Evolutionary conservation across 2,113 vertebrate genomes (phyloP), one percentile per base, ranked within the genome.

Genomic region (Dicaeum eximium): DNA sequence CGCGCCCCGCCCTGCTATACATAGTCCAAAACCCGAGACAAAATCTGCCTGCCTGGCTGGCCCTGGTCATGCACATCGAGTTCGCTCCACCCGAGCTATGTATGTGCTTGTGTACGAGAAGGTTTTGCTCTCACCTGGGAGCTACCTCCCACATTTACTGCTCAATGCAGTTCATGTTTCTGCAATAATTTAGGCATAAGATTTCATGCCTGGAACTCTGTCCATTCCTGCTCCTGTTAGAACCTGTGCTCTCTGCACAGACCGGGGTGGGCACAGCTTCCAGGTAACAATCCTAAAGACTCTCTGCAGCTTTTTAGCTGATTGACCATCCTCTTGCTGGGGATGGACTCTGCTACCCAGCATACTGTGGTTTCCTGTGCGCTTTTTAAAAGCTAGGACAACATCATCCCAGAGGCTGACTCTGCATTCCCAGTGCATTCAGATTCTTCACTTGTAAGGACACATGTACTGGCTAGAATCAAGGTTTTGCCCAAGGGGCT

Each of bases 371-470:
- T 21, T 53, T 45, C 24, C n/a, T 25, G 33, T 1, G 7, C 45
- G 44, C 45, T 7, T 31, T n/a, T 11, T 22, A 28, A 61, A 12
- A 77, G 28, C 24, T 33, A 44, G 60, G 75, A 45, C 18, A 11
- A 2, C 33, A 10, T 4, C 1, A 0, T 50, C 47, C 28, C 50
- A 15, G 79, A 33, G 27, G 22, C 53, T 74, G 79, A 44, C 56
- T 77, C 15, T 85, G 60, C 71, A 45, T 78, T 94, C 40, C 64
- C 27, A 40, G 30, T 24, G 66, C 35, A 69, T 80, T 97, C 57
- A 78, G 72, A 78, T 37, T 84, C 60, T 84, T 77, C 42, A 20
- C 97, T 80, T 97, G 97, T 61, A 92, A 86, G 70, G 82, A 88
- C 96, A 80, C 1, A 89, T 74, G 65, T 20, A 18, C 35, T 45